phyloP scores from a whole-genome alignment of 2,888 invertebrate species.

The Agriotes lineatus region DNA sequence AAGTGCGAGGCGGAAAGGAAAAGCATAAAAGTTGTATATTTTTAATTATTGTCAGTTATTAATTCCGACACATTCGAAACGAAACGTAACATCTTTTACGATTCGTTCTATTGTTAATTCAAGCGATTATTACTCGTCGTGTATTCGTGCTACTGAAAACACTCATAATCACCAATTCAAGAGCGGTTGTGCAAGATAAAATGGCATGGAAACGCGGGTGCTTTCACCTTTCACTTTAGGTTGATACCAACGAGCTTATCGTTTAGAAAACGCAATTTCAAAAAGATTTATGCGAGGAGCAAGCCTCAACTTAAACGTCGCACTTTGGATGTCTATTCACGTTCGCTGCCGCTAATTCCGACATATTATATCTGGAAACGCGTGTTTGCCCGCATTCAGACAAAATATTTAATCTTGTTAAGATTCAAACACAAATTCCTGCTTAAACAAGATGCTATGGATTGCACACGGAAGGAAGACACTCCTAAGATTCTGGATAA shows the following conservation, averaged over 20 bases:
- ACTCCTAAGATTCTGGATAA: too few species aligned
- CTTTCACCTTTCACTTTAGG: constrained; percentile 9
- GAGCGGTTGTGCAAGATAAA: constrained; percentile 5
- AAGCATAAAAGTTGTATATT: too few species aligned
- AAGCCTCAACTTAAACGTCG: not conserved
- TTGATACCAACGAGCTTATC: constrained; percentile 13
- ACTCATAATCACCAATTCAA: constrained; percentile 15
- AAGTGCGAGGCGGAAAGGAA: too few species aligned
- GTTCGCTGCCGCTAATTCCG: not conserved
- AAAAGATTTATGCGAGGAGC: constrained; percentile 15
- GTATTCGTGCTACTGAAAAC: constrained; percentile 5
- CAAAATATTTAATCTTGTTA: constrained; percentile 3
- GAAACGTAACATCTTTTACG: too few species aligned
- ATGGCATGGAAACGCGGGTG: constrained; percentile 3
- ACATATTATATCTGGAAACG: too few species aligned
- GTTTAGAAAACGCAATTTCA: constrained; percentile 7
- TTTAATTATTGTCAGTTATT: too few species aligned
- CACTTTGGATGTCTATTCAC: not conserved
- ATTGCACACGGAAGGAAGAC: too few species aligned
- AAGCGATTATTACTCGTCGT: constrained; percentile 12
- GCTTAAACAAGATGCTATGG: too few species aligned
- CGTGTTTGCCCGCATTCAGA: not conserved
- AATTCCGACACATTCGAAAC: too few species aligned
- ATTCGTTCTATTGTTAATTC: constrained; percentile 5
- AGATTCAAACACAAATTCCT: not conserved